Evolutionary conservation across 2,888 invertebrate species (phyloP).

Genomic region (Pimpla rufipes): DNA sequence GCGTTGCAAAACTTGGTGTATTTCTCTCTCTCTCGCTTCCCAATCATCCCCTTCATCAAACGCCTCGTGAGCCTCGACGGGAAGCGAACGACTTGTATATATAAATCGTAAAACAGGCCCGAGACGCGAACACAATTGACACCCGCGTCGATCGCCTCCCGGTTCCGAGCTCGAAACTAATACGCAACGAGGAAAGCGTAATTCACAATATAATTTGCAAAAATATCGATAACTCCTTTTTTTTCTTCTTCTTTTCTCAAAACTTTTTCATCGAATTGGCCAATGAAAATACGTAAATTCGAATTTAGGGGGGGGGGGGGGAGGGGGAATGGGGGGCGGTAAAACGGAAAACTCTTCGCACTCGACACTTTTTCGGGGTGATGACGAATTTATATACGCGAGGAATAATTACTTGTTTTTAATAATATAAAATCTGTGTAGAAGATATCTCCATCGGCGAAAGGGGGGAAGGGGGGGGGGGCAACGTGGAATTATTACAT

Average conservation of each 20-base stretch:
- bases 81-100: neutral
- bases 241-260: neutral
- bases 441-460: constrained; percentile 49
- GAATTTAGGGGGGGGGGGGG: neutral
- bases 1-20: constrained; percentile 10
- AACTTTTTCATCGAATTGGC: neutral
- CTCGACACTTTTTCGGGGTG: constrained; percentile 53
- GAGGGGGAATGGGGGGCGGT: neutral
- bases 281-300: constrained; percentile 14
- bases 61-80: neutral
- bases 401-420: constrained; percentile 59
- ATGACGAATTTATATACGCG: constrained; percentile 63
- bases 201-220: neutral
- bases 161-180: neutral
- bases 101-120: neutral
- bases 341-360: constrained; percentile 37
- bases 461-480: constrained; percentile 45
- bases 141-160: neutral
- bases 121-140: neutral
- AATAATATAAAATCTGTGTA: constrained; percentile 65
- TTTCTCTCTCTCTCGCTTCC: neutral
- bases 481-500: constrained; percentile 87
- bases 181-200: constrained; percentile 6
- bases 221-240: constrained; percentile 2
- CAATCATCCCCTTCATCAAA: neutral